Conservation (phyloP, 2,113 vertebrate genomes). For the Syngnathus floridae region DNA sequence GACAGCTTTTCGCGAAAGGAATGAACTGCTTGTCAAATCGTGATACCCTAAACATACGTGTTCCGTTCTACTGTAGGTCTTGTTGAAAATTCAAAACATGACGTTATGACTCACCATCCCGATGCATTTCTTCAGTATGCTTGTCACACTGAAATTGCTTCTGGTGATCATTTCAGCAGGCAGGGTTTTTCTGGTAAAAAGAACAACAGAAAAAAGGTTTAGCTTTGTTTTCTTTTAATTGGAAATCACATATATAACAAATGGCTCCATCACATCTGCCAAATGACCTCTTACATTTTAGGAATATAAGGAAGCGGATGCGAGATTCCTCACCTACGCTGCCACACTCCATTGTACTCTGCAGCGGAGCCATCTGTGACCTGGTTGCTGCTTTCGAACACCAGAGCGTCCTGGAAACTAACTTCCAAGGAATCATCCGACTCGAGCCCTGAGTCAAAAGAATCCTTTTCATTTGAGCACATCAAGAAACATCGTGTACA, state of each 20-base stretch:
- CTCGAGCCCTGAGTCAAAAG: slow-evolving; percentile 80
- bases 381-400: slow-evolving; percentile 63
- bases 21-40: background rate
- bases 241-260: background rate
- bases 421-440: slow-evolving; percentile 90
- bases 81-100: background rate
- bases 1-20: background rate
- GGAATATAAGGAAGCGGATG: background rate
- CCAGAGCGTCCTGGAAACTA: slow-evolving; percentile 77
- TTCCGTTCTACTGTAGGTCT: background rate
- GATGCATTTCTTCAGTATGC: slow-evolving; percentile 95
- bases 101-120: slow-evolving; percentile 81
- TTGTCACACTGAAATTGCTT: slow-evolving; percentile 96
- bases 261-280: background rate
- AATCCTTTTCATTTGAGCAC: background rate
- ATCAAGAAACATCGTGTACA: background rate
- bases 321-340: slow-evolving; percentile 71
- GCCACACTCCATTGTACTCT: slow-evolving; percentile 83
- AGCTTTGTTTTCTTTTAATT: background rate
- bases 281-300: background rate
- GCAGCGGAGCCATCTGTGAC: slow-evolving; percentile 62
- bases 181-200: slow-evolving; percentile 75
- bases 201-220: background rate
- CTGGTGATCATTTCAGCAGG: slow-evolving; percentile 95
- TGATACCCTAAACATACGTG: background rate